These are phyloP conservation scores for Macrophya alboannulata DNA, from an alignment of 2,888 invertebrate genomes.

Conservation along the genomic window DNA sequence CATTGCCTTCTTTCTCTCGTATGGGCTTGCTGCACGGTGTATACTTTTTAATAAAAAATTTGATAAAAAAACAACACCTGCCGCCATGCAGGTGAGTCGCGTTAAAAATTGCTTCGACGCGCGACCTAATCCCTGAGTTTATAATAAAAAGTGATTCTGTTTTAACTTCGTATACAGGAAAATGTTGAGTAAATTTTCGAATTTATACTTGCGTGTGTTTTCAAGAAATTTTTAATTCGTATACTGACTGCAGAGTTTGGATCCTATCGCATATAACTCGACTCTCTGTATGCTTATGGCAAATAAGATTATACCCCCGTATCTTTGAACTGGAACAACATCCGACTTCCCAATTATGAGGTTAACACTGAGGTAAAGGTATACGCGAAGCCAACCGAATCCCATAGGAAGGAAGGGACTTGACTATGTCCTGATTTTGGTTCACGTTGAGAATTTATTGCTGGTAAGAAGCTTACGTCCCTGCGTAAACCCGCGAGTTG, in stretches of 20 bases:
- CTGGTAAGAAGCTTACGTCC: constrained; percentile 46
- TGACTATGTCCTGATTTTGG: constrained; percentile 5
- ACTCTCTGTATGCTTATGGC: neutral
- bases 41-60: constrained; percentile 27
- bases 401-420: constrained; percentile 13
- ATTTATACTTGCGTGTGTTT: neutral
- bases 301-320: constrained; percentile 27
- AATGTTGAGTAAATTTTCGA: neutral
- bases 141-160: neutral
- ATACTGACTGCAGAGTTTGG: neutral
- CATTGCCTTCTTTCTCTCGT: constrained; percentile 31
- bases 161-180: neutral
- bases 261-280: neutral
- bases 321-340: constrained; percentile 35
- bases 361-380: constrained; percentile 17
- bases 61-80: neutral
- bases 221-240: neutral
- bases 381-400: neutral
- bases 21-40: neutral
- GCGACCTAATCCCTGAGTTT: neutral
- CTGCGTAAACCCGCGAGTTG: neutral
- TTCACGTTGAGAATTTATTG: constrained; percentile 22
- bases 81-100: neutral
- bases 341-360: constrained; percentile 15
- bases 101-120: neutral